These are phyloP conservation scores for Escarpia spicata DNA, from an alignment of 2,888 invertebrate genomes.

Conservation along the genomic window DNA sequence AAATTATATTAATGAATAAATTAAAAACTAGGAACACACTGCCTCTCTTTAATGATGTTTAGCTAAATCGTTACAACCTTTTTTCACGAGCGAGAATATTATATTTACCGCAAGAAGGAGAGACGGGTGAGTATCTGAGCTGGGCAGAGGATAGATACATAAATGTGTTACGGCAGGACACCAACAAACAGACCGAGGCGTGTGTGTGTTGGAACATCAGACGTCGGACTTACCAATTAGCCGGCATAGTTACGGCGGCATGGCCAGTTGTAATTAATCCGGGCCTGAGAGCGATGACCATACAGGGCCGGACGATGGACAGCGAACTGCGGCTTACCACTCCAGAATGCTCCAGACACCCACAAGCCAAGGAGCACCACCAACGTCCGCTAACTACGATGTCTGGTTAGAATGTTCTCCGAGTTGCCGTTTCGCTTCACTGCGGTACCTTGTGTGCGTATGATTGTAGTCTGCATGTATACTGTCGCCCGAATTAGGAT, in stretches of 20 bases:
- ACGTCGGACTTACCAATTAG: not conserved
- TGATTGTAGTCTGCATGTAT: not conserved
- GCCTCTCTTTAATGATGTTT: no score
- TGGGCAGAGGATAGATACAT: not conserved
- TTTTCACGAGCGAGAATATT: no score
- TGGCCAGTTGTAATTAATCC: slow-evolving; percentile 5
- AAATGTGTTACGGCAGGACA: not conserved
- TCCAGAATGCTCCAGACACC: not conserved
- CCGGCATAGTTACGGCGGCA: not conserved
- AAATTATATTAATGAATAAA: no score
- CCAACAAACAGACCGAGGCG: not conserved
- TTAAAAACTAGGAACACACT: no score
- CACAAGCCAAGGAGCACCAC: no score
- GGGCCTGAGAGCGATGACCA: slow-evolving; percentile 3
- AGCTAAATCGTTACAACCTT: no score
- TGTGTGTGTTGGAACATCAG: not conserved
- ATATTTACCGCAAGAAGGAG: no score
- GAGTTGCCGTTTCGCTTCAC: not conserved
- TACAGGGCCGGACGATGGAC: not conserved
- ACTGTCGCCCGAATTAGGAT: not conserved
- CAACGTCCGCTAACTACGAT: not conserved
- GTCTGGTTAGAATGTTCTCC: not conserved
- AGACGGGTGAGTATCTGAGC: not conserved
- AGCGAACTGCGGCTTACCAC: not conserved
- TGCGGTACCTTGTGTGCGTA: not conserved